Conservation (phyloP, 2,797 vertebrate genomes). For the Lithobates sylvaticus region DNA sequence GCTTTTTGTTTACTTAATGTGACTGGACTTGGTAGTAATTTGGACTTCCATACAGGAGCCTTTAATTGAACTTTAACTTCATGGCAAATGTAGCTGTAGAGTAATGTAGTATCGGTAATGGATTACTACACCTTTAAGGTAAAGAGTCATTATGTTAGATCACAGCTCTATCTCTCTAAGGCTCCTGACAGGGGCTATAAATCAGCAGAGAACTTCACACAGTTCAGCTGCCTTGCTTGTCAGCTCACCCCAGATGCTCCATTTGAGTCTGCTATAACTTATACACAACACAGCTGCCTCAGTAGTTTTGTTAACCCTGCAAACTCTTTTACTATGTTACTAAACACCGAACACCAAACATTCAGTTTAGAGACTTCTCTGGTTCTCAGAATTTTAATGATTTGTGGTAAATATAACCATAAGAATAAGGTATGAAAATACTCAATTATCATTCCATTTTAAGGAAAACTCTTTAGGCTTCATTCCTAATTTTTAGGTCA, state of each 20-base stretch:
- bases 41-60: no score
- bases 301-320: constrained; percentile 35
- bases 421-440: no score
- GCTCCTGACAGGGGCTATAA: constrained; percentile 38
- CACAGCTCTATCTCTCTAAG: constrained; percentile 38
- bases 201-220: constrained; percentile 51
- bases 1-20: no score
- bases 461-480: no score
- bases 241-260: constrained; percentile 52
- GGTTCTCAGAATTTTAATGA: background rate
- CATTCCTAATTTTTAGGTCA: no score
- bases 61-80: no score
- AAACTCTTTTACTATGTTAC: background rate
- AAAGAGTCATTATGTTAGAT: constrained; percentile 43
- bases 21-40: no score
- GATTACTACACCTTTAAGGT: constrained; percentile 39
- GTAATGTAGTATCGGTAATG: background rate
- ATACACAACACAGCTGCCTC: constrained; percentile 36
- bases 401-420: no score
- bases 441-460: no score
- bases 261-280: constrained; percentile 48
- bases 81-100: background rate
- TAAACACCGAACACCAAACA: background rate
- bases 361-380: background rate
- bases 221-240: constrained; percentile 48